Conservation (phyloP, 2,888 invertebrate genomes). For the Phymatocera aterrima region DNA sequence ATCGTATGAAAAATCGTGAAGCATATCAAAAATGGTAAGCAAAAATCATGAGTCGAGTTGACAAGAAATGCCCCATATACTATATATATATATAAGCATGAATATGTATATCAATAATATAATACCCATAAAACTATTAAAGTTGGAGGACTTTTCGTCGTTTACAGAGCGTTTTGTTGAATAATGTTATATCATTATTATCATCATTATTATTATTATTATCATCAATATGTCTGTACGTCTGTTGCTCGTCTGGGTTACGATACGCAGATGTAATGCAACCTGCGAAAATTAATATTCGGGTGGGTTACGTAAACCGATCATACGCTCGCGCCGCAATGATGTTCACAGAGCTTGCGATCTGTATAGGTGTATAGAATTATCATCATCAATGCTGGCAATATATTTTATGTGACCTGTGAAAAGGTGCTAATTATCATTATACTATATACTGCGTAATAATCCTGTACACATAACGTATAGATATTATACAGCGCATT, state of each 20-base stretch:
- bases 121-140: constrained; percentile 2
- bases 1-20: too few species aligned
- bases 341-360: not conserved
- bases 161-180: not conserved
- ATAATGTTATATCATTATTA: too few species aligned
- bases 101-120: constrained; percentile 14
- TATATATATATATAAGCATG: too few species aligned
- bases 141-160: constrained; percentile 1
- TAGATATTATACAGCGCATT: not conserved
- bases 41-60: too few species aligned
- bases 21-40: too few species aligned
- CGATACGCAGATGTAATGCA: not conserved
- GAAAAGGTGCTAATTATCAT: constrained; percentile 12
- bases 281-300: not conserved
- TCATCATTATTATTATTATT: too few species aligned
- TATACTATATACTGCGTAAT: constrained; percentile 5
- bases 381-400: constrained; percentile 12
- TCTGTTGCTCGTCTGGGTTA: not conserved
- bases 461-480: too few species aligned
- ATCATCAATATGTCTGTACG: constrained; percentile 14
- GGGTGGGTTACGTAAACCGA: not conserved
- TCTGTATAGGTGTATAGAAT: constrained; percentile 14
- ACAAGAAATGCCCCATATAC: too few species aligned
- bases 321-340: too few species aligned
- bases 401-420: constrained; percentile 35